Percentiles rank a stretch among this genome's conserved stretches.
Conservation (phyloP, 2,113 vertebrate species). For the Labeo catla region DNA sequence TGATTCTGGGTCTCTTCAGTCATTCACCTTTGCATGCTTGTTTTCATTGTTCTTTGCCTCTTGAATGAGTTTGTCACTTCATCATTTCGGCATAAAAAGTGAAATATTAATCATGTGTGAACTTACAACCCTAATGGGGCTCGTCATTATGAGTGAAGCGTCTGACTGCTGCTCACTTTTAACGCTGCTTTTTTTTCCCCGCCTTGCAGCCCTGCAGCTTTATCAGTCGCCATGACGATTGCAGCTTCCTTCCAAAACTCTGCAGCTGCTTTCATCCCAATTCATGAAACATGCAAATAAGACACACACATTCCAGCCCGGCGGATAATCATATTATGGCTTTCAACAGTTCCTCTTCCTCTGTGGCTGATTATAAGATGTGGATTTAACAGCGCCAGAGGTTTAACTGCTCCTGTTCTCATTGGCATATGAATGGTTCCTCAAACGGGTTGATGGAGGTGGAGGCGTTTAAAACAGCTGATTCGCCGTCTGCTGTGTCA, state of each 20-base stretch:
- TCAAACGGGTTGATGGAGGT: background rate
- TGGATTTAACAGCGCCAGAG: background rate
- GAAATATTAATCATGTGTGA: conserved; percentile 4
- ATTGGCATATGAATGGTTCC: background rate
- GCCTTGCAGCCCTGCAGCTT: background rate
- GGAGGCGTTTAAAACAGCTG: background rate
- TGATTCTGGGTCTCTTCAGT: conserved; percentile 17
- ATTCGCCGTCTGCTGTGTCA: background rate
- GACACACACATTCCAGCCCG: background rate
- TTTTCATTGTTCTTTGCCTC: conserved; percentile 5
- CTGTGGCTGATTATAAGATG: conserved; percentile 10
- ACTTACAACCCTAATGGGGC: background rate
- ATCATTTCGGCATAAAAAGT: background rate
- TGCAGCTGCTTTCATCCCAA: background rate
- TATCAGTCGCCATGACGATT: background rate
- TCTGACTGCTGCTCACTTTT: background rate
- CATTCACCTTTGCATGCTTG: background rate
- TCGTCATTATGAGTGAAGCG: background rate
- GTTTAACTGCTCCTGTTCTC: conserved; percentile 17
- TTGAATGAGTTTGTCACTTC: background rate
- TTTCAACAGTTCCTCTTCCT: conserved; percentile 22
- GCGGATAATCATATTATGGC: conserved; percentile 8
- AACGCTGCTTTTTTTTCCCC: background rate
- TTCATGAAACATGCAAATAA: conserved; percentile 31
- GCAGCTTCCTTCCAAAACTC: background rate